Base-by-base conservation (phyloP, 1,140 invertebrate species). In the Leptopilina clavipes region DNA sequence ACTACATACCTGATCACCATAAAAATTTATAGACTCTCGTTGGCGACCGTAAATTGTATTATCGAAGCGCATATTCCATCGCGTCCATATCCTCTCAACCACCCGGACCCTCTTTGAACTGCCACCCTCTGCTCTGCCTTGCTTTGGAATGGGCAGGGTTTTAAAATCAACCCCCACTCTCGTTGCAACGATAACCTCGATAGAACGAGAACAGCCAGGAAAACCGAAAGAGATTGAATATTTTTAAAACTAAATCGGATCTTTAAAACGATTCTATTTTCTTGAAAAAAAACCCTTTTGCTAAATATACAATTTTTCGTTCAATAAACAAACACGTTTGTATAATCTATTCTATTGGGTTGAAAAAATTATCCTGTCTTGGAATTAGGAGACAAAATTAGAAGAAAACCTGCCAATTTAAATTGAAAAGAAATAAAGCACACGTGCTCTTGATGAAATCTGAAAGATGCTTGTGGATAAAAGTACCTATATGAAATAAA, bases 21-120 rank as follows among this genome's bases (percentile, higher is more conserved):
- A 90, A 89, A 90, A 90, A 89, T 89, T 86, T 87, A 88, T 88
- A 86, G 83, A 83, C 80, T 82, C 82, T 86, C 84, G 83, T 86
- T 81, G 85, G 81, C 79, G 79, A 79, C 76, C 85, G 86, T 89
- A 89, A 90, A 89, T 89, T 88, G 83, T 88, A 88, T 90, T 90
- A 90, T 85, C 88, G 82, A 85, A 83, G 72, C 85, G 82, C 82
- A 83, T 83, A 82, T 85, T 83, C 83, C 82, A 79, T 76, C 81
- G 76, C 59, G 22, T 37, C 59, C 59, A 65, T 31, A 65, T 65
- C 59, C 22, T 76, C 76, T 81, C 82, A 76, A 79, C 81, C 77
- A 71, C 73, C 78, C 73, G 56, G 56, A 65, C 74, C 74, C 48
- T 40, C 70, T 78, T 76, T 79, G 76, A 81, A 82, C 75, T 76